A percentile compares a stretch with the other conserved stretches of the same genome.
phyloP scores from a whole-genome alignment of 30 jellyfish, hydroid and myxozoan species.

The Pseudorhiza aurosa region DNA sequence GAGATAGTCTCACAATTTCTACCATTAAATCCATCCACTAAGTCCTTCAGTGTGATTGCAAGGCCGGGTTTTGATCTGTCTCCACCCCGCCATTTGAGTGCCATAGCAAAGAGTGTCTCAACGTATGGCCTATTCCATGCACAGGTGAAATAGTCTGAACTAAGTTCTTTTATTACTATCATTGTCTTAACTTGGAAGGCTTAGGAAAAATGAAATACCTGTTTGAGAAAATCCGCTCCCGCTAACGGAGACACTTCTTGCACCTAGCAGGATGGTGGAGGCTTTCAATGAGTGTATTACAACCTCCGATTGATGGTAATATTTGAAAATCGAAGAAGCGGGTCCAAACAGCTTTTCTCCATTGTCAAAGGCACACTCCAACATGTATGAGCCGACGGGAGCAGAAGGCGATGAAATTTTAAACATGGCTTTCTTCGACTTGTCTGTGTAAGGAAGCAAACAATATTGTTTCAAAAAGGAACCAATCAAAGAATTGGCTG shows the following conservation, averaged over 20 bases:
- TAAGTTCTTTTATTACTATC: too few relatives aligned
- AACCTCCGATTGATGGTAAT: conserved; percentile 26
- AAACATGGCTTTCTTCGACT: conserved; percentile 8
- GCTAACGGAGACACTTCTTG: conserved; percentile 26
- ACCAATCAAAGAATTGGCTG: too few relatives aligned
- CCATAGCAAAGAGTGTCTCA: too few relatives aligned
- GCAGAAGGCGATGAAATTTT: conserved; percentile 57
- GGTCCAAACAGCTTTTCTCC: conserved; percentile 2
- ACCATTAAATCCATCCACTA: too few relatives aligned
- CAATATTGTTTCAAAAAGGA: too few relatives aligned
- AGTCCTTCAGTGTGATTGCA: too few relatives aligned
- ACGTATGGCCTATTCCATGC: too few relatives aligned
- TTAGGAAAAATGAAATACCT: conserved; percentile 22
- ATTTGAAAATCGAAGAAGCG: conserved; percentile 28
- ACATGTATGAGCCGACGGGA: conserved; percentile 43
- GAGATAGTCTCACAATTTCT: too few relatives aligned
- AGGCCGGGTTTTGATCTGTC: too few relatives aligned
- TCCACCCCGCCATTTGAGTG: too few relatives aligned
- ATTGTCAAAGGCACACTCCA: conserved; percentile 54
- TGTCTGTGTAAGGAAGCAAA: not conserved
- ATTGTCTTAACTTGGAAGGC: not conserved
- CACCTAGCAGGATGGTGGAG: conserved; percentile 26
- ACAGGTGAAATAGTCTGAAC: too few relatives aligned
- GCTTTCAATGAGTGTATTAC: conserved; percentile 27
- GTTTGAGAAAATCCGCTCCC: conserved; percentile 67